Evolutionary conservation across 1,140 invertebrate species (phyloP).

Genomic region (Euura lappo): DNA sequence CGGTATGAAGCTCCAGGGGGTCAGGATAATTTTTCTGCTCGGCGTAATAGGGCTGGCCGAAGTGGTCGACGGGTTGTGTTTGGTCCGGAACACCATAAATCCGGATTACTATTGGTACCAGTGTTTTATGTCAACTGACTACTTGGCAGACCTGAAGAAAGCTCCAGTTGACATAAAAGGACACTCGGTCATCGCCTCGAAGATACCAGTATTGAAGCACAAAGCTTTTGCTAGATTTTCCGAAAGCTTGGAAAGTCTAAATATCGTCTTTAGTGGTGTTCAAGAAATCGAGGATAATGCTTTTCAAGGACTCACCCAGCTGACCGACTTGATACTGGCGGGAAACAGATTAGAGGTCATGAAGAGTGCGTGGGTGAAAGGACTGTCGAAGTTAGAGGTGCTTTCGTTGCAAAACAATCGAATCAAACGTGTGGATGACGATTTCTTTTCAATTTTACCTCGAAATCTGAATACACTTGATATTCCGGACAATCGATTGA

Average conservation of each 20-base stretch:
- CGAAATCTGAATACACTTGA: neutral
- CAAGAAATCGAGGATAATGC: slow-evolving; percentile 25
- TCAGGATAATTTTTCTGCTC: neutral
- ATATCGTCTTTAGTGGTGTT: slow-evolving; percentile 20
- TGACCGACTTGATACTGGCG: slow-evolving; percentile 18
- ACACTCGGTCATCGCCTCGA: slow-evolving; percentile 20
- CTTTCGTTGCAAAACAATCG: slow-evolving; percentile 20
- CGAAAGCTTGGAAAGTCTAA: slow-evolving; percentile 16
- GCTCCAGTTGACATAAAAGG: slow-evolving; percentile 12
- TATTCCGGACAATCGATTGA: too few species aligned
- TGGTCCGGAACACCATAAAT: neutral
- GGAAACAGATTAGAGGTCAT: slow-evolving; percentile 21
- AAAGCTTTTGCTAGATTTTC: slow-evolving; percentile 15
- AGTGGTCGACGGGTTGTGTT: neutral
- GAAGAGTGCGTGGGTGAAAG: slow-evolving; percentile 23
- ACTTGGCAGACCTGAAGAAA: slow-evolving; percentile 14
- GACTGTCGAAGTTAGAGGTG: slow-evolving; percentile 18
- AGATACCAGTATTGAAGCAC: slow-evolving; percentile 9
- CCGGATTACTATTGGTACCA: neutral
- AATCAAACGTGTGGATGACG: slow-evolving; percentile 12
- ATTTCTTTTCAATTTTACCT: slow-evolving; percentile 11
- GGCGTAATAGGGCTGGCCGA: neutral
- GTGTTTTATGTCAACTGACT: neutral
- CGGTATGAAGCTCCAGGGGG: neutral
- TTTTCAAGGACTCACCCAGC: slow-evolving; percentile 20